Base-by-base conservation (phyloP, 2,888 invertebrate species). In the Meganola albula region DNA sequence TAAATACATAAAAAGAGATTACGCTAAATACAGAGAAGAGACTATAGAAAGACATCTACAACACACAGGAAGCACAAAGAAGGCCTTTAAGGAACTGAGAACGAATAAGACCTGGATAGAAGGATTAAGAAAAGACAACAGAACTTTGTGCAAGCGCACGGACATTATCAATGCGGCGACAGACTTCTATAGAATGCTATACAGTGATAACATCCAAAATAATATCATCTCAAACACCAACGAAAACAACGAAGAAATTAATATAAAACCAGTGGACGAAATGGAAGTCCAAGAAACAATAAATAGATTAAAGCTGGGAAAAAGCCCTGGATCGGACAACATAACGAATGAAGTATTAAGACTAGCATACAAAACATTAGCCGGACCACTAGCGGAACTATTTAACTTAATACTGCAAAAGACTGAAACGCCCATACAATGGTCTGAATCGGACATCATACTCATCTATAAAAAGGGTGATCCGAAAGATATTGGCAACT, bases 111-210 rank as follows among this genome's bases (percentile, higher is more conserved):
- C 28, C 2, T 31, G 20, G 31, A 31, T 25, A 12, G 20, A 44
- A 16, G 31, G 31, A 1, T 24, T 44, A 9, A 40, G 43, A 34
- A 11, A 29, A 1, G 0, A 6, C 1, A 42, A 30, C 16, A 40
- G 27, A 33, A 21, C 16, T 1, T 0, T 21, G 4, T 21, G 37
- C 16, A 38, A 32, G 2, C 10, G 42, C 18, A 31, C n/a, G 10
- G 44, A 48, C 4, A 40, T 53, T 1, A 39, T 48, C 2, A 31
- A 11, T 1, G 24, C 28, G 11, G 52, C 56, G 20, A 40, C 53
- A 11, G 12, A 39, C 0, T 50, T 48, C 10, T 47, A 50, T 16
- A 37, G 32, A 24, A 24, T 44, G 3, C 25, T 44, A 7, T 43
- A 46, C 23, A 32, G 12, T 13, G n/a, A 24, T 7, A 27, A 25